A percentile compares a stretch with the other conserved stretches of the same genome.
Conservation (phyloP, 1,140 invertebrate genomes). For the Zophobas morio region DNA sequence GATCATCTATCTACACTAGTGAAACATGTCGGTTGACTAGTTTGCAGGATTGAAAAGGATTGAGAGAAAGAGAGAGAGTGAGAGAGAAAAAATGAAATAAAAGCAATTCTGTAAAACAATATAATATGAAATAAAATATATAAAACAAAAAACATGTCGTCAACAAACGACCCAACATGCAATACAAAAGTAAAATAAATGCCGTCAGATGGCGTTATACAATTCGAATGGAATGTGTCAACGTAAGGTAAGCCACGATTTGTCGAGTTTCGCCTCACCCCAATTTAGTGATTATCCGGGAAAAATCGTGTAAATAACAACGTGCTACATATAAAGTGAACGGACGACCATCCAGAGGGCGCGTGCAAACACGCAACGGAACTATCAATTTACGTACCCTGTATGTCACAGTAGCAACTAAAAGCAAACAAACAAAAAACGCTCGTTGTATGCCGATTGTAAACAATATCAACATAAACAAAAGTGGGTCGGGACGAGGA, state of each 20-base stretch:
- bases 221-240: slow-evolving; percentile 1
- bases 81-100: slow-evolving; percentile 14
- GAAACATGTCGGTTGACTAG: slow-evolving; percentile 46
- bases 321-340: slow-evolving; percentile 63
- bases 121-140: slow-evolving; percentile 9
- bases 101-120: slow-evolving; percentile 8
- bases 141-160: slow-evolving; percentile 2
- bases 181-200: slow-evolving; percentile 3
- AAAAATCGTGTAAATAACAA: slow-evolving; percentile 63
- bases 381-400: slow-evolving; percentile 34
- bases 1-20: slow-evolving; percentile 46
- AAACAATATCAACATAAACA: slow-evolving; percentile 1
- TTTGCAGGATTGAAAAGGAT: slow-evolving; percentile 44
- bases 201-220: not conserved
- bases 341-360: slow-evolving; percentile 38
- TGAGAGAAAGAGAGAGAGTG: not conserved
- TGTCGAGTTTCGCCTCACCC: slow-evolving; percentile 23
- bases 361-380: not conserved
- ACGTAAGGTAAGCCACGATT: slow-evolving; percentile 32
- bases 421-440: slow-evolving; percentile 17
- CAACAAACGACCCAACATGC: not conserved
- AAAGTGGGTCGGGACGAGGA: slow-evolving; percentile 18
- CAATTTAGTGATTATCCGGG: not conserved
- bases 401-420: slow-evolving; percentile 24
- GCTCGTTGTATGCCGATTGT: slow-evolving; percentile 43